Percentiles rank a stretch among this genome's conserved stretches.
Conservation (phyloP, 2,113 vertebrate species). For the Equus quagga region DNA sequence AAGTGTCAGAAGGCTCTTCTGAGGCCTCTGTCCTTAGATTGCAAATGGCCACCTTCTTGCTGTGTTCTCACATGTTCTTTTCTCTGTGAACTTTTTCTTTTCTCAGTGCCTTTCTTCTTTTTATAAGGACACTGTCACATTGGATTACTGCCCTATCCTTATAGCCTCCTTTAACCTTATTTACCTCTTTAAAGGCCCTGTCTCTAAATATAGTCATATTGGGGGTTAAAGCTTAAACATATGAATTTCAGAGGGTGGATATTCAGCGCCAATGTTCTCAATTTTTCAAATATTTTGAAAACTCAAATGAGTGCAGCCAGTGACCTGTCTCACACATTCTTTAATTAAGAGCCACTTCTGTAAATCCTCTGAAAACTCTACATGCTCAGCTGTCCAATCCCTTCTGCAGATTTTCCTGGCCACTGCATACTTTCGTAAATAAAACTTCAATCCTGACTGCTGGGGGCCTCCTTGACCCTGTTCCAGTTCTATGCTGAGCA, state of each 20-base stretch:
- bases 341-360: not conserved
- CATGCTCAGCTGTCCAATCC: not conserved
- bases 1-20: not conserved
- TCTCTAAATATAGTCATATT: not conserved
- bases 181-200: not conserved
- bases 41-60: not conserved
- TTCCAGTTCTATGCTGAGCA: not conserved
- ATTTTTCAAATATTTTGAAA: not conserved
- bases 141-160: not conserved
- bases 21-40: not conserved
- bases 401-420: not conserved
- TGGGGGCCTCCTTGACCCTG: not conserved
- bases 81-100: no score
- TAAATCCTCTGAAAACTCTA: not conserved
- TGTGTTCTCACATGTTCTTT: not conserved
- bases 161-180: not conserved
- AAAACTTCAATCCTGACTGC: not conserved
- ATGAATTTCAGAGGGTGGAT: not conserved
- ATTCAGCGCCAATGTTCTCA: not conserved
- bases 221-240: not conserved
- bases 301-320: not conserved
- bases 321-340: not conserved
- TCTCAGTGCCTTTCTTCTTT: not conserved
- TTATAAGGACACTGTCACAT: not conserved
- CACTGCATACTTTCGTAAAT: not conserved